phyloP scores from a whole-genome alignment of 2,888 invertebrate species.

The Drosophila emarginata region DNA sequence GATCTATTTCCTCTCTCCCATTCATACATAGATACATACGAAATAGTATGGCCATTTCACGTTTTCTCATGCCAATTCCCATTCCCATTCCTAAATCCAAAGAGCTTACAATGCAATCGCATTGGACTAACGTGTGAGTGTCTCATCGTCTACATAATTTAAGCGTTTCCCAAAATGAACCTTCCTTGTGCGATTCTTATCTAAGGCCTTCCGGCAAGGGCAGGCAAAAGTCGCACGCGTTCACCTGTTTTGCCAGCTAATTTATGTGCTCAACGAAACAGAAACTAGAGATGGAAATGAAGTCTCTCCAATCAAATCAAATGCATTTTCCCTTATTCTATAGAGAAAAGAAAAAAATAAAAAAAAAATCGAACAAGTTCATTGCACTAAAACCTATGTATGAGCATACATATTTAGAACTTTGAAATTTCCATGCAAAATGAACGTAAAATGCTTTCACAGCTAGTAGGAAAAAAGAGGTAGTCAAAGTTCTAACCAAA shows the following conservation, averaged over 20 bases:
- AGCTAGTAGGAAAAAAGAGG: not conserved
- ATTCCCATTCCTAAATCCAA: not conserved
- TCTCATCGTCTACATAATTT: conserved; percentile 46
- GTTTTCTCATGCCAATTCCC: conserved; percentile 9
- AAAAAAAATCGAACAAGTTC: not conserved
- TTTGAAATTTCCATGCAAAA: conserved; percentile 58
- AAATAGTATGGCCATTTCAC: conserved; percentile 13
- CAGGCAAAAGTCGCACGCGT: conserved; percentile 59
- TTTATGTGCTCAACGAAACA: conserved; percentile 49
- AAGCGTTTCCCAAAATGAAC: conserved; percentile 53
- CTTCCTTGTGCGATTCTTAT: conserved; percentile 52
- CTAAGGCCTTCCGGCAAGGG: conserved; percentile 52
- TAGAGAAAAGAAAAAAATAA: not conserved
- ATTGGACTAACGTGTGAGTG: not conserved
- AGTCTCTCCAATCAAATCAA: not conserved
- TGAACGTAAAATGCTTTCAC: conserved; percentile 57
- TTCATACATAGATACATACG: too few species aligned
- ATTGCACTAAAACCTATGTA: not conserved
- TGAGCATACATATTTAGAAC: not conserved
- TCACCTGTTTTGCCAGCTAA: conserved; percentile 38
- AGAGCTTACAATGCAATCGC: conserved; percentile 1
- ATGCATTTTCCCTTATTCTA: not conserved
- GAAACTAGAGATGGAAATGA: conserved; percentile 19
- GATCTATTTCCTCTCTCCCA: too few species aligned
- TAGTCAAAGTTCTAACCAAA: conserved; percentile 17